These are phyloP conservation scores for Lithobates pipiens DNA, from an alignment of 2,797 vertebrate species.

Conservation along the genomic window DNA sequence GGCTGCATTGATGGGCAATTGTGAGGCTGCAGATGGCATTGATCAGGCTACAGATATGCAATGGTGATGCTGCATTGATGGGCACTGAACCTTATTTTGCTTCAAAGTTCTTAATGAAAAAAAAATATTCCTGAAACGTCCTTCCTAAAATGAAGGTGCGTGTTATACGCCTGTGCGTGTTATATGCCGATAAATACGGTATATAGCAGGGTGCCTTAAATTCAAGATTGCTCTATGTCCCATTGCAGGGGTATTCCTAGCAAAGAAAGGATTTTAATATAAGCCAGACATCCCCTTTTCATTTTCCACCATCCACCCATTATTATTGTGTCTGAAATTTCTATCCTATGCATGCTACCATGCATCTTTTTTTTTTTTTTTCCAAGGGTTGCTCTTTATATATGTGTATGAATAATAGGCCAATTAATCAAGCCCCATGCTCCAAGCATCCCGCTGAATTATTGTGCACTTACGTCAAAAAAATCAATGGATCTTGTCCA, in stretches of 20 bases:
- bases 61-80: too few species aligned
- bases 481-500: conserved; percentile 76
- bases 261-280: not conserved
- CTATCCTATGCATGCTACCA: not conserved
- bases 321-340: not conserved
- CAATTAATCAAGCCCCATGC: conserved; percentile 64
- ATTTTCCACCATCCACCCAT: not conserved
- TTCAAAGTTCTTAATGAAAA: too few species aligned
- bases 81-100: too few species aligned
- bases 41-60: too few species aligned
- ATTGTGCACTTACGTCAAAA: conserved; percentile 72
- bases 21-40: too few species aligned
- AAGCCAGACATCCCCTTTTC: not conserved
- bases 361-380: not conserved
- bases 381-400: not conserved
- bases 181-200: too few species aligned
- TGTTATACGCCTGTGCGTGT: too few species aligned
- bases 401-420: conserved; percentile 20
- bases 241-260: not conserved
- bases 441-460: conserved; percentile 66
- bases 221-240: too few species aligned
- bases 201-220: too few species aligned
- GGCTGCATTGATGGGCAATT: too few species aligned
- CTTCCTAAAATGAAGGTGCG: too few species aligned
- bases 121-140: too few species aligned